Conservation (phyloP, 1,140 invertebrate genomes). For the Planococcus citri region DNA sequence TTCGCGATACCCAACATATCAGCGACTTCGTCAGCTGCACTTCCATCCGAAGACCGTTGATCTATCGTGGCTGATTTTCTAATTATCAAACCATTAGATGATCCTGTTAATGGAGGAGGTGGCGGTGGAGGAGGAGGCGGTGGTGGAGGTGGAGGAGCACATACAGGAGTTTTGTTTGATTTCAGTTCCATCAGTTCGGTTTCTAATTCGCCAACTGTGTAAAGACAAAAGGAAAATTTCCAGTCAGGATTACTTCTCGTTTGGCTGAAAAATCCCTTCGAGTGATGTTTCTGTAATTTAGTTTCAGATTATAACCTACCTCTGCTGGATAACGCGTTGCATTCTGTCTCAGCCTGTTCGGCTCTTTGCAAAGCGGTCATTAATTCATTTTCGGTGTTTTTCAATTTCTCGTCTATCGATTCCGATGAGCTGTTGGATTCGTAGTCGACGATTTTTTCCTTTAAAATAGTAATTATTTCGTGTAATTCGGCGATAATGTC, state of each 20-base stretch:
- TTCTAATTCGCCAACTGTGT: slow-evolving; percentile 35
- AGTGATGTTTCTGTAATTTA: no score
- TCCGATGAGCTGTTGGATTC: slow-evolving; percentile 52
- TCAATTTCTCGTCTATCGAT: slow-evolving; percentile 54
- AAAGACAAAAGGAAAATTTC: not conserved
- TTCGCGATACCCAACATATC: slow-evolving; percentile 41
- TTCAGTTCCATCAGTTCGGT: slow-evolving; percentile 27
- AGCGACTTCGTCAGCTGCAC: slow-evolving; percentile 43
- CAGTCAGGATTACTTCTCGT: not conserved
- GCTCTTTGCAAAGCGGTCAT: slow-evolving; percentile 42
- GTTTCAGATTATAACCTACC: not conserved
- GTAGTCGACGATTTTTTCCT: slow-evolving; percentile 52
- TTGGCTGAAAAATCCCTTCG: no score
- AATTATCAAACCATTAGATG: slow-evolving; percentile 22
- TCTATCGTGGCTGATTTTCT: slow-evolving; percentile 22
- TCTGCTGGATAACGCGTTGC: not conserved
- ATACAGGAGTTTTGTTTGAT: slow-evolving; percentile 20
- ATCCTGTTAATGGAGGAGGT: slow-evolving; percentile 28
- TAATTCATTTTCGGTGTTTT: slow-evolving; percentile 50
- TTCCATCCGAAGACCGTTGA: slow-evolving; percentile 26
- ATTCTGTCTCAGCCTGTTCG: slow-evolving; percentile 41
- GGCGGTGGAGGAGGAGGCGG: slow-evolving; percentile 35
- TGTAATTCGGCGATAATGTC: no score
- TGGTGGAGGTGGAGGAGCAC: slow-evolving; percentile 32
- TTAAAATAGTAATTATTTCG: slow-evolving; percentile 28